Evolutionary conservation across 1,140 invertebrate genomes (phyloP), one percentile per base, ranked within the genome.

Genomic region (Goniozus legneri): DNA sequence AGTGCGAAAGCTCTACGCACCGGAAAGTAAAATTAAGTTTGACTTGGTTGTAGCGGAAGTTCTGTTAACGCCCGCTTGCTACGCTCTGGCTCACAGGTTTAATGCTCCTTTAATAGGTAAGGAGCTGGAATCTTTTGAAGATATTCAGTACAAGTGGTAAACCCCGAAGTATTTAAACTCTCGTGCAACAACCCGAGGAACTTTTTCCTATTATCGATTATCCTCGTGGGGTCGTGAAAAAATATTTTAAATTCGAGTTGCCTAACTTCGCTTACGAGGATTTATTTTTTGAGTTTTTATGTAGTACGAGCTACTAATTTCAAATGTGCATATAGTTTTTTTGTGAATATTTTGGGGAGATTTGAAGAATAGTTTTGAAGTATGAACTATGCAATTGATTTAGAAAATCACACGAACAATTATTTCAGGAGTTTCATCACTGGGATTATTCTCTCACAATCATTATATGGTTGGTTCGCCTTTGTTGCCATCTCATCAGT

Each of bases 21-120:
- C 43, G 1, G 13, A 49, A 2, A 63, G 50, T n/a, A 33, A 47
- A 2, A 8, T 43, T 8, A 56, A 52, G 8, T 67, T 69, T 12
- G 66, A 69, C 19, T 2, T 60, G 1, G 22, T 67, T 0, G 30
- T 67, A 0, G 12, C 10, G 0, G 66, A 69, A 35, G 13, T 38
- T 30, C 0, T 63, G 0, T 42, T 3, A 8, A 35, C 32, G 16
- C 34, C 51, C 3, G 2, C 43, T 0, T 0, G 55, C 0, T 56
- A 32, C 13, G 52, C 34, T 1, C 39, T 69, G 2, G 54, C 50
- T 0, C 16, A 63, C 12, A 41, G 51, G 22, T 60, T 67, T 10
- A 43, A 66, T 10, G 54, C 50, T 14, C 58, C 63, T 15, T 20
- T 54, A 2, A 50, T 69, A 34, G 66, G 66, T 65, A 54, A 56